Conservation (phyloP, 2,113 vertebrate species). For the Tor tambroides region DNA sequence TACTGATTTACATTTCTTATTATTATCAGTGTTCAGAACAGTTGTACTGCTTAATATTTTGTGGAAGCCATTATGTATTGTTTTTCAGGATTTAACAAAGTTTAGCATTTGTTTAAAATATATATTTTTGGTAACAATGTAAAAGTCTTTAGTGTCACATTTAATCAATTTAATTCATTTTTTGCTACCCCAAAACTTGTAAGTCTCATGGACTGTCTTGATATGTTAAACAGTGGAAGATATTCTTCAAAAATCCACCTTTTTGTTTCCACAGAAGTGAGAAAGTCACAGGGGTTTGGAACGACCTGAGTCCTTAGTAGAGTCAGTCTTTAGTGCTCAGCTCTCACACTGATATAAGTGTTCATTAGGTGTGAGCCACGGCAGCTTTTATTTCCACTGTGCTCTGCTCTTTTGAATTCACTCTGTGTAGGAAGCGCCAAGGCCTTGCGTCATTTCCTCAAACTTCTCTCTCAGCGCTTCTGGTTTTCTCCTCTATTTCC, state of each 20-base stretch:
- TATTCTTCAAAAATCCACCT: not conserved
- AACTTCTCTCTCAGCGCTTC: constrained; percentile 57
- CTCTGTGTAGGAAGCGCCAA: constrained; percentile 54
- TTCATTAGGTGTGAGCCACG: constrained; percentile 7
- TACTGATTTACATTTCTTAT: not conserved
- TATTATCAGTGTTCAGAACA: not conserved
- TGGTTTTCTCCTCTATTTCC: constrained; percentile 47
- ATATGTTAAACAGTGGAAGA: not conserved
- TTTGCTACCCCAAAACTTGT: not conserved
- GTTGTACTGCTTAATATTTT: not conserved
- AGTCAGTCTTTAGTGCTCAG: not conserved
- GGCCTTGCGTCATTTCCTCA: constrained; percentile 71
- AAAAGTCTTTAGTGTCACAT: not conserved
- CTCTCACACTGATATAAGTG: not conserved
- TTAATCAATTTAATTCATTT: not conserved
- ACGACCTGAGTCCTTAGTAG: not conserved
- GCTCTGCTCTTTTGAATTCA: constrained; percentile 35
- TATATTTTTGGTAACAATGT: not conserved
- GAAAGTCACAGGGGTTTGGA: not conserved
- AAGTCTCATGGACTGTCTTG: not conserved
- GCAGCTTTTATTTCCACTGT: constrained; percentile 1
- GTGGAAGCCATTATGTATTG: not conserved
- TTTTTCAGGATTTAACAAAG: not conserved
- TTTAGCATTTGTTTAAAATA: not conserved
- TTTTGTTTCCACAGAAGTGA: not conserved